Percentiles rank a stretch among this genome's conserved stretches.
These are phyloP conservation scores for Pituophis catenifer DNA, from an alignment of 2,113 vertebrate species.

Conservation along the genomic window DNA sequence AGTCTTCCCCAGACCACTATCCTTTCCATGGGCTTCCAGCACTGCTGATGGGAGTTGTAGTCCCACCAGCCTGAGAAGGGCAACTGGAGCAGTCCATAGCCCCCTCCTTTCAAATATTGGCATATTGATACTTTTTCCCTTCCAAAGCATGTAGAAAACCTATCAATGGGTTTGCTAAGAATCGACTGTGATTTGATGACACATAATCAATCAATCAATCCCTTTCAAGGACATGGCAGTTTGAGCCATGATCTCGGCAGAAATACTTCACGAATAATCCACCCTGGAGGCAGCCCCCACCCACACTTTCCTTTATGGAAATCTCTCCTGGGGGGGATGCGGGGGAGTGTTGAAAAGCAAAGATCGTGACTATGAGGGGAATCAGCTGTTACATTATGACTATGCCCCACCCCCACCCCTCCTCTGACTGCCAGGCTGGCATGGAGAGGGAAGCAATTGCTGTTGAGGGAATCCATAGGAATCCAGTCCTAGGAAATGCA, in stretches of 20 bases:
- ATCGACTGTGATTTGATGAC: background rate
- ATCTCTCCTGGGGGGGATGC: background rate
- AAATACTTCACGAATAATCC: background rate
- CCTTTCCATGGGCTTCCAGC: background rate
- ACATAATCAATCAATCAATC: background rate
- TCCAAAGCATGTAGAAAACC: background rate
- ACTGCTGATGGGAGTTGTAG: background rate
- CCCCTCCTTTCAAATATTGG: fast-evolving
- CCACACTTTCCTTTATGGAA: background rate
- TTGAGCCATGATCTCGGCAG: background rate
- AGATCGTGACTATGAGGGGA: background rate
- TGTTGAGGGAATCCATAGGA: no score
- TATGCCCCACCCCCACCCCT: background rate
- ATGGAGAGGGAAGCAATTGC: fast-evolving
- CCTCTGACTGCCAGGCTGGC: fast-evolving
- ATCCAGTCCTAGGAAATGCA: background rate
- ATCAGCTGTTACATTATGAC: background rate
- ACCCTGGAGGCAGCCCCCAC: background rate
- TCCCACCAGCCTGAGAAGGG: background rate
- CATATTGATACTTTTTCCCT: background rate
- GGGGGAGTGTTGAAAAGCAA: background rate
- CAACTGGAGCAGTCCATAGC: background rate
- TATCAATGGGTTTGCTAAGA: background rate
- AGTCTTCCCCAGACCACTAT: background rate
- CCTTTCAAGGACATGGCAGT: background rate